Evolutionary conservation across 2,888 invertebrate species (phyloP).

Genomic region (Drosophila formosana): DNA sequence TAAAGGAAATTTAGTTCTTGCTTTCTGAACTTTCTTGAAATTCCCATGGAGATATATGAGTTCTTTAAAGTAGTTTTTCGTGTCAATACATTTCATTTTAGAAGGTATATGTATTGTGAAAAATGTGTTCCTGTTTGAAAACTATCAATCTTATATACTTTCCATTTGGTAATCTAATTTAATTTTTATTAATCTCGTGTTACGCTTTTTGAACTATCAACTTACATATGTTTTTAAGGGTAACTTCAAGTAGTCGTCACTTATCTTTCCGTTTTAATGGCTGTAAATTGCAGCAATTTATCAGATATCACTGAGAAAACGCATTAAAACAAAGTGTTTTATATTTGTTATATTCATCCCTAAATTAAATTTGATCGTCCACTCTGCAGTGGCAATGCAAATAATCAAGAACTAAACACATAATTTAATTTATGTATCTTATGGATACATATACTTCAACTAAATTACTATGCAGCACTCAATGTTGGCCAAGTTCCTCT

Average conservation of each 20-base stretch:
- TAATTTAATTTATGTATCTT: slow-evolving; percentile 19
- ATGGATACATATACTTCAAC: slow-evolving; percentile 10
- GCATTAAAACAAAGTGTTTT: slow-evolving; percentile 13
- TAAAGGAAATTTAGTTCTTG: neutral
- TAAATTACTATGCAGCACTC: slow-evolving; percentile 42
- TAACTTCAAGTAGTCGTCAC: neutral
- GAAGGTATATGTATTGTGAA: neutral
- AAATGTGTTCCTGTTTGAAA: neutral
- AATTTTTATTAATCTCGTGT: too few species aligned
- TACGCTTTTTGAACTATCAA: too few species aligned
- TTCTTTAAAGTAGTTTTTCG: neutral
- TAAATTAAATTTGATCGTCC: slow-evolving; percentile 6
- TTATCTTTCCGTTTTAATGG: slow-evolving; percentile 9
- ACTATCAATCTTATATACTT: too few species aligned
- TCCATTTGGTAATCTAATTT: too few species aligned
- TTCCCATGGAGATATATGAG: too few species aligned
- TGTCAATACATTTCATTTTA: neutral
- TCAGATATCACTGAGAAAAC: neutral
- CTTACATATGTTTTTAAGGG: neutral
- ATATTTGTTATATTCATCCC: neutral
- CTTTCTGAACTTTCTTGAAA: neutral
- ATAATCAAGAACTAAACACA: slow-evolving; percentile 23
- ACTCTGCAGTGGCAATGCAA: slow-evolving; percentile 2
- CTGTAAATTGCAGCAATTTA: slow-evolving; percentile 9
- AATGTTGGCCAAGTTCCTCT: slow-evolving; percentile 24